Evolutionary conservation across 2,113 vertebrate genomes (phyloP).

Genomic region (Heloderma charlesbogerti): DNA sequence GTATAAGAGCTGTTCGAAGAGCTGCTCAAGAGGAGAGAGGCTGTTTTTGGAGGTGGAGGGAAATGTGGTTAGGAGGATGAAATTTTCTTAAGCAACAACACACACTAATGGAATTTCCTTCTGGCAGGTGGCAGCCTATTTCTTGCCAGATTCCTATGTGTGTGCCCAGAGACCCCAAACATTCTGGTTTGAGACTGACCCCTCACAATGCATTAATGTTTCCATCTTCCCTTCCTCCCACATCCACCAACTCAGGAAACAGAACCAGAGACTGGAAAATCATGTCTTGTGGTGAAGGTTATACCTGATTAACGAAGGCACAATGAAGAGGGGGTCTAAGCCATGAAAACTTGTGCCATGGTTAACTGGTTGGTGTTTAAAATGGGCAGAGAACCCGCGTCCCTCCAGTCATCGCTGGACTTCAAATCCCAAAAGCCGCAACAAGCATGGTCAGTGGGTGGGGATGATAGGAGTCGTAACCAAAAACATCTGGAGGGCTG

Average conservation of each 20-base stretch:
- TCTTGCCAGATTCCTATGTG: too few species aligned
- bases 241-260: neutral
- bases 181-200: neutral
- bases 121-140: neutral
- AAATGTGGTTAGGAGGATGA: neutral
- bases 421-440: neutral
- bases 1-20: neutral
- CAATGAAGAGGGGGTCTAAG: neutral
- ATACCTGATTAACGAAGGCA: neutral
- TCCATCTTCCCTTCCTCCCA: neutral
- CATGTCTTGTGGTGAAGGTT: neutral
- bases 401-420: neutral
- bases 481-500: too few species aligned
- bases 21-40: neutral
- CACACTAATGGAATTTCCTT: neutral
- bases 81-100: neutral
- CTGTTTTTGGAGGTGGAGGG: neutral
- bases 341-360: too few species aligned
- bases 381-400: too few species aligned
- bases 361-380: neutral
- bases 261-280: neutral
- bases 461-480: too few species aligned
- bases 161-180: neutral
- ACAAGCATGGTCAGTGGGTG: neutral
- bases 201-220: too few species aligned